Evolutionary conservation across 1,140 invertebrate genomes (phyloP).

Genomic region (Euborellia annulipes): DNA sequence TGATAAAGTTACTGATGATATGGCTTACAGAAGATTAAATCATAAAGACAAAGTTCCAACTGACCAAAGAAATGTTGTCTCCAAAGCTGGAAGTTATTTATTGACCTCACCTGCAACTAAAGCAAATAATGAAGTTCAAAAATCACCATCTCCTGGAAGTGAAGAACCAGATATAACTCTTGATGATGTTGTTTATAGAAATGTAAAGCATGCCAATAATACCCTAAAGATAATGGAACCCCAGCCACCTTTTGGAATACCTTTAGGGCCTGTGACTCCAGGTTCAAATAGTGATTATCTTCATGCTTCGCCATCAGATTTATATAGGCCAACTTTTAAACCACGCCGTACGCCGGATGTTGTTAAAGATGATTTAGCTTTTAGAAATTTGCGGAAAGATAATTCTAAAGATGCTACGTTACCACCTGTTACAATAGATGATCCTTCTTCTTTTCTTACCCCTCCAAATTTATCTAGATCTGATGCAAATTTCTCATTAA

Average conservation of each 20-base stretch:
- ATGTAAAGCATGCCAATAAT: slow-evolving; percentile 57
- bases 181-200: slow-evolving; percentile 71
- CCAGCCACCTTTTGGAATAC: slow-evolving; percentile 80
- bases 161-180: slow-evolving; percentile 59
- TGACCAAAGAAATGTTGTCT: slow-evolving; percentile 35
- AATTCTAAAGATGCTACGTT: slow-evolving; percentile 28
- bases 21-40: slow-evolving; percentile 57
- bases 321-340: slow-evolving; percentile 40
- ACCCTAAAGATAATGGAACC: slow-evolving; percentile 53
- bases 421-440: slow-evolving; percentile 7
- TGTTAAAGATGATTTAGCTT: slow-evolving; percentile 74
- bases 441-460: slow-evolving; percentile 6
- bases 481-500: slow-evolving; percentile 21
- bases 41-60: slow-evolving; percentile 26
- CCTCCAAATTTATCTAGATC: slow-evolving; percentile 2
- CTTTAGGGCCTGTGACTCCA: slow-evolving; percentile 57
- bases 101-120: slow-evolving; percentile 43
- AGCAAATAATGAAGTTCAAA: slow-evolving; percentile 1
- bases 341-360: slow-evolving; percentile 58
- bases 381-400: slow-evolving; percentile 67
- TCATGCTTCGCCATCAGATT: slow-evolving; percentile 47
- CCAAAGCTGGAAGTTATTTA: slow-evolving; percentile 54
- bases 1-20: slow-evolving; percentile 56
- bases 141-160: slow-evolving; percentile 1
- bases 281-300: slow-evolving; percentile 67